Conservation (phyloP, 2,797 vertebrate genomes). For the Esox masquinongy region DNA sequence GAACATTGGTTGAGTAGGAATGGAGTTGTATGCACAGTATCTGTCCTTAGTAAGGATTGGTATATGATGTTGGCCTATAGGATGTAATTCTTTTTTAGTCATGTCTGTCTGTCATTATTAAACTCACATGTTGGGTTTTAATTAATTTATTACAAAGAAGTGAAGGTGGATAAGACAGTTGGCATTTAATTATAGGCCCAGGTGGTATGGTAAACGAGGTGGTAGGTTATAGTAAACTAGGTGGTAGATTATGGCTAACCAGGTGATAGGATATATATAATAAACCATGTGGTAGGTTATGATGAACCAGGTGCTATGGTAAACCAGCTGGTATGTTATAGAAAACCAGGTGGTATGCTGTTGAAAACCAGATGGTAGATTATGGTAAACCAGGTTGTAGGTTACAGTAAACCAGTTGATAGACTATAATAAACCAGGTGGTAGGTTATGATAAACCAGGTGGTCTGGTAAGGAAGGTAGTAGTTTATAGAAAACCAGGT, state of each 20-base stretch:
- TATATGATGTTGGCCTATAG: not conserved
- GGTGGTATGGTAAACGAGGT: not conserved
- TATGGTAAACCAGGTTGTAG: too few relatives aligned
- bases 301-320: not conserved
- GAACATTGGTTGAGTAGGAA: not conserved
- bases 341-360: too few relatives aligned
- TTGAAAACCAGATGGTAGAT: not conserved
- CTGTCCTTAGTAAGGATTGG: not conserved
- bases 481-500: conserved; percentile 16
- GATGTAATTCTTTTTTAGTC: not conserved
- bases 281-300: too few relatives aligned
- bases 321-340: too few relatives aligned
- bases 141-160: not conserved
- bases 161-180: not conserved
- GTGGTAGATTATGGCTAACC: too few relatives aligned
- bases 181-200: too few relatives aligned
- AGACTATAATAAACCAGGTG: not conserved
- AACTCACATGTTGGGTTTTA: not conserved
- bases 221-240: too few relatives aligned
- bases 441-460: conserved; percentile 15
- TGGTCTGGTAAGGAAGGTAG: too few relatives aligned
- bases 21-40: not conserved
- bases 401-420: too few relatives aligned
- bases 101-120: conserved; percentile 1
- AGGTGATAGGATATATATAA: not conserved